A percentile compares a stretch with the other conserved stretches of the same genome.
phyloP scores from a whole-genome alignment of 2,888 invertebrate species.

The Meiosimyza platycephala region DNA sequence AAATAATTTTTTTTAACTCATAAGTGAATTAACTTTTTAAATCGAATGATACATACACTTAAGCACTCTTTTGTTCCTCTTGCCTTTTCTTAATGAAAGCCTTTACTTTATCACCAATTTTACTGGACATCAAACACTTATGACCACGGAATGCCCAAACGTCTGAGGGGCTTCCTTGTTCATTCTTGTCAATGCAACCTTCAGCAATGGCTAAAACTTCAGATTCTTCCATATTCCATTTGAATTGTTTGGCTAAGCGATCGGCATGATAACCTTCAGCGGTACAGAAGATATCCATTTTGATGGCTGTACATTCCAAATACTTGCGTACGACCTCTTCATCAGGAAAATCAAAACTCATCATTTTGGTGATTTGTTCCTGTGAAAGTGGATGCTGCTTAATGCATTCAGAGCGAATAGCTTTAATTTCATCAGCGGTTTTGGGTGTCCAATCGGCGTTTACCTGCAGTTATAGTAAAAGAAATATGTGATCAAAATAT shows the following conservation, averaged over 20 bases:
- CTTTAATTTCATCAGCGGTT: constrained; percentile 54
- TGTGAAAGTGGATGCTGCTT: constrained; percentile 51
- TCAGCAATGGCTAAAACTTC: constrained; percentile 58
- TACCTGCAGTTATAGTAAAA: constrained; percentile 44
- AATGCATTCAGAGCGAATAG: constrained; percentile 56
- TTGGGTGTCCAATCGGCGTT: constrained; percentile 59
- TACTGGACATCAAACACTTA: constrained; percentile 60
- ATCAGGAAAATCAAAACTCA: constrained; percentile 55
- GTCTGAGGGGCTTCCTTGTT: constrained; percentile 56
- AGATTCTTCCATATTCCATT: constrained; percentile 57
- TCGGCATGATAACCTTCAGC: constrained; percentile 59
- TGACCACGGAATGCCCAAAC: constrained; percentile 64
- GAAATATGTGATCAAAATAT: too few relatives aligned
- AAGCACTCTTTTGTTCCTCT: constrained; percentile 44
- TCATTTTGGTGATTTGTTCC: constrained; percentile 53
- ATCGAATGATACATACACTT: neutral
- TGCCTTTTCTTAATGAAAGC: constrained; percentile 53
- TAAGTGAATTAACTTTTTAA: too few relatives aligned
- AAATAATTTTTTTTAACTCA: too few relatives aligned
- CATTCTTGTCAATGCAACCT: constrained; percentile 60
- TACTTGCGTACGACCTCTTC: constrained; percentile 58
- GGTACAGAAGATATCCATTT: constrained; percentile 58
- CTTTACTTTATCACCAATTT: constrained; percentile 59
- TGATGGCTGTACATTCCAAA: constrained; percentile 56
- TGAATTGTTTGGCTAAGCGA: constrained; percentile 62